A percentile compares a stretch with the other conserved stretches of the same genome.
Conservation (phyloP, 2,797 vertebrate genomes). For the Notamacropus eugenii region DNA sequence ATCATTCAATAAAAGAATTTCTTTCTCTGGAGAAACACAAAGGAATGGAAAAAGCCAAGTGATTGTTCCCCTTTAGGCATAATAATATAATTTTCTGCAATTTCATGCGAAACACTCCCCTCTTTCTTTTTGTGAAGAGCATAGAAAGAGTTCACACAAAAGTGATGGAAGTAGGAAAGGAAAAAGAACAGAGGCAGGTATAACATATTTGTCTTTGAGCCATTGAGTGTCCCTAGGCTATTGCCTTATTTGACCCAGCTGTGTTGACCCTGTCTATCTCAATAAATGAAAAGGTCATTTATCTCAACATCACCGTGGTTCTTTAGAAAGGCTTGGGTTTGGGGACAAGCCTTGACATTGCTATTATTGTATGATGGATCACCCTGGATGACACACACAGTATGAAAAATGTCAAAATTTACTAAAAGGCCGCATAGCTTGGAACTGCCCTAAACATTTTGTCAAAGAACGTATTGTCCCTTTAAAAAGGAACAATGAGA, state of each 20-base stretch:
- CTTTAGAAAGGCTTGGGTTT: slow-evolving; percentile 17
- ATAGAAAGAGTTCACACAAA: slow-evolving; percentile 37
- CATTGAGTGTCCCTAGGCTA: not conserved
- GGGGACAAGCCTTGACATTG: slow-evolving; percentile 54
- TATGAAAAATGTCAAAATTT: slow-evolving; percentile 59
- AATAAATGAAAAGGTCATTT: slow-evolving; percentile 55
- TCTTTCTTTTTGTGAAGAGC: slow-evolving; percentile 16
- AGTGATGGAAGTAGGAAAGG: slow-evolving; percentile 8
- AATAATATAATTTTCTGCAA: slow-evolving; percentile 29
- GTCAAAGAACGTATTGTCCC: slow-evolving; percentile 42
- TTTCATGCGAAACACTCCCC: slow-evolving; percentile 15
- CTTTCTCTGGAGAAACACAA: slow-evolving; percentile 3
- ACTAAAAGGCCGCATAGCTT: slow-evolving; percentile 64
- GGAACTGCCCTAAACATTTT: slow-evolving; percentile 28
- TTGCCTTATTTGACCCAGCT: slow-evolving; percentile 24
- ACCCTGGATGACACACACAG: slow-evolving; percentile 19
- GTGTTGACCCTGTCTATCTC: slow-evolving; percentile 52
- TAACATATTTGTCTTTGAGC: not conserved
- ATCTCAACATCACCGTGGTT: slow-evolving; percentile 53
- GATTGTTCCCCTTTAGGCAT: not conserved
- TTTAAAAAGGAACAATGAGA: slow-evolving; percentile 17
- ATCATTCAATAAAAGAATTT: slow-evolving; percentile 30
- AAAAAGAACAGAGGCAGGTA: slow-evolving; percentile 35
- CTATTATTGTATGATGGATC: slow-evolving; percentile 63
- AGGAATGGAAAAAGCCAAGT: slow-evolving; percentile 36